Base-by-base conservation (phyloP, 2,797 vertebrate species). In the Sebastolobus alascanus region DNA sequence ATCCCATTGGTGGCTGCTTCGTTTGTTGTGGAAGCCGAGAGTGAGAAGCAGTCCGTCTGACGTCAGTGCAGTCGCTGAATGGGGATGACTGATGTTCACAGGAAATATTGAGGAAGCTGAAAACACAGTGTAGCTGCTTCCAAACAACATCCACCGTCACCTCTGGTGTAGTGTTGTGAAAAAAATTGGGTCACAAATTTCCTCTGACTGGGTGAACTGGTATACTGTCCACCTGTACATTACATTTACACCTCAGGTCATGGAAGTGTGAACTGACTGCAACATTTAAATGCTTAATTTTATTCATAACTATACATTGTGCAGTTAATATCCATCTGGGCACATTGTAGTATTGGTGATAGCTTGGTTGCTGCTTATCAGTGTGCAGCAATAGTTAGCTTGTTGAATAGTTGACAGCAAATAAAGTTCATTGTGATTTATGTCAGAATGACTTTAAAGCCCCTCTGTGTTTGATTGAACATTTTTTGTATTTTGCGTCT, bases 81-180 rank as follows among this genome's bases (percentile, higher is more conserved):
- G 55, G 33, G 25, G n/a, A 64, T 65, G 84, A 10, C 46, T 78
- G 85, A 84, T 60, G 80, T 78, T 79, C 58, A 25, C 61, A 69
- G 84, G 73, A 83, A 75, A 56, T 82, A 43, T 1, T 0, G 50
- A 72, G 85, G 83, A 87, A 81, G 73, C 25, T 77, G 73, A 73
- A 68, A 71, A 68, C 61, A 38, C n/a, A 56, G 25, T 27, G 38
- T 55, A 29, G 33, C 8, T 0, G 33, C 37, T 75, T 66, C 13
- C 0, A 56, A 78, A 77, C 66, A 56, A 79, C 73, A 68, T 63
- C 29, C 16, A 35, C 20, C 31, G 3, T 40, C 52, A 66, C 54
- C 37, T 80, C 37, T 70, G 25, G 27, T 20, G 18, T 14, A 18
- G 4, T 8, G 4, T 13, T 31, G 25, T 61, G 46, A 61, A 20